Percentiles rank a stretch among this genome's conserved stretches.
phyloP scores from a whole-genome alignment of 2,888 invertebrate genomes.

The Pachydiplax longipennis region DNA sequence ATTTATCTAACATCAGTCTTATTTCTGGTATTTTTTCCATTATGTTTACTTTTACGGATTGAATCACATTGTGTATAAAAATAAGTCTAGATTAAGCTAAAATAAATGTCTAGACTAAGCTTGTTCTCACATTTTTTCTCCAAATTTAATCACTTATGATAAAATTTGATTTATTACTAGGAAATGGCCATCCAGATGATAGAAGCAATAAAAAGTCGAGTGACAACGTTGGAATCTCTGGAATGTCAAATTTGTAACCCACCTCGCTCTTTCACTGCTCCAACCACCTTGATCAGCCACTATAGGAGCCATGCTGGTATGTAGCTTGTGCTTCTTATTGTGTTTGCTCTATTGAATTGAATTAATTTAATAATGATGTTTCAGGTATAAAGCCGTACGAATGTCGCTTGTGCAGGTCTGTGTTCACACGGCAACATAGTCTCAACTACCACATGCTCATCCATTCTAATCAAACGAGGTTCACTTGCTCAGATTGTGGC shows the following conservation, averaged over 20 bases:
- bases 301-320: slow-evolving; percentile 67
- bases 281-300: slow-evolving; percentile 67
- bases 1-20: too few relatives aligned
- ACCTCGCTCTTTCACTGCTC: slow-evolving; percentile 66
- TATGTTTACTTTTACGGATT: too few relatives aligned
- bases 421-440: slow-evolving; percentile 67
- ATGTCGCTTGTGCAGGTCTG: slow-evolving; percentile 65
- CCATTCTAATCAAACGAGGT: slow-evolving; percentile 67
- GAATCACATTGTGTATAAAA: too few relatives aligned
- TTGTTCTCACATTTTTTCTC: too few relatives aligned
- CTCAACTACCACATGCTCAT: slow-evolving; percentile 70
- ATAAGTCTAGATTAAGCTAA: too few relatives aligned
- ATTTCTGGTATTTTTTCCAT: too few relatives aligned
- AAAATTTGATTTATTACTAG: slow-evolving; percentile 49
- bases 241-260: slow-evolving; percentile 66
- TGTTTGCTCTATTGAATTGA: too few relatives aligned
- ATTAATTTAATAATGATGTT: background rate
- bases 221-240: slow-evolving; percentile 56
- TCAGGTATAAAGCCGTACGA: slow-evolving; percentile 67
- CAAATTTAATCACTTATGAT: too few relatives aligned
- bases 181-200: slow-evolving; percentile 64
- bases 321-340: too few relatives aligned
- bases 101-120: too few relatives aligned
- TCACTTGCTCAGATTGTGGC: slow-evolving; percentile 66
- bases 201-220: slow-evolving; percentile 56